These are phyloP conservation scores for Pollenia labialis DNA, from an alignment of 2,888 invertebrate species.

Conservation along the genomic window DNA sequence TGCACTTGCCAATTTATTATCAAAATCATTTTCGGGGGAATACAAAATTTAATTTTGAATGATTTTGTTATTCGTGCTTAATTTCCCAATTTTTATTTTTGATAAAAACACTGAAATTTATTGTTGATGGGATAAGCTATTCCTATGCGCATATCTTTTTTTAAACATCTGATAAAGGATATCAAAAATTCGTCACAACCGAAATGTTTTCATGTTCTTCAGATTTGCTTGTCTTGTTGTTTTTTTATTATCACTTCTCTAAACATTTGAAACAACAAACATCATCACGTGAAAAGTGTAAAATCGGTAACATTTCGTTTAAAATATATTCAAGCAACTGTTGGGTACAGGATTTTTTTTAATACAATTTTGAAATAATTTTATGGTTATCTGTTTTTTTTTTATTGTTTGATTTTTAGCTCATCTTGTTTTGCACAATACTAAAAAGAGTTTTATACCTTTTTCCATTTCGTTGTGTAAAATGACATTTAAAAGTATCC, in stretches of 20 bases:
- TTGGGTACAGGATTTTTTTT: background rate
- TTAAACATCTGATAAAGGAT: no score
- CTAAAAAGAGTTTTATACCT: conserved; percentile 57
- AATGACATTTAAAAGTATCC: conserved; percentile 31
- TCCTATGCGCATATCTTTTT: no score
- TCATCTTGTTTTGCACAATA: conserved; percentile 17
- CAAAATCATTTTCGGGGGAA: no score
- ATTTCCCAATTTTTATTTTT: no score
- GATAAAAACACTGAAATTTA: no score
- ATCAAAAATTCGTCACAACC: no score
- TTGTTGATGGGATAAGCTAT: no score
- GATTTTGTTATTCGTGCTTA: no score
- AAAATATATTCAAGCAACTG: conserved; percentile 15
- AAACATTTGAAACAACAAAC: background rate
- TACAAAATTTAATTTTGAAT: no score
- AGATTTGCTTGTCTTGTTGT: conserved; percentile 13
- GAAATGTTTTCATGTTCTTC: background rate
- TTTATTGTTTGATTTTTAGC: conserved; percentile 20
- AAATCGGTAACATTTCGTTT: conserved; percentile 25
- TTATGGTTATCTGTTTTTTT: conserved; percentile 50
- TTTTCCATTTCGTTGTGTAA: conserved; percentile 43
- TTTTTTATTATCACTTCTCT: conserved; percentile 18
- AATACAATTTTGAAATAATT: conserved; percentile 46
- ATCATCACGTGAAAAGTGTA: conserved; percentile 34
- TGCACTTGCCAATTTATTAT: no score